These are phyloP conservation scores for Cheirogaleus major DNA, from an alignment of 2,797 vertebrate species.

Conservation along the genomic window DNA sequence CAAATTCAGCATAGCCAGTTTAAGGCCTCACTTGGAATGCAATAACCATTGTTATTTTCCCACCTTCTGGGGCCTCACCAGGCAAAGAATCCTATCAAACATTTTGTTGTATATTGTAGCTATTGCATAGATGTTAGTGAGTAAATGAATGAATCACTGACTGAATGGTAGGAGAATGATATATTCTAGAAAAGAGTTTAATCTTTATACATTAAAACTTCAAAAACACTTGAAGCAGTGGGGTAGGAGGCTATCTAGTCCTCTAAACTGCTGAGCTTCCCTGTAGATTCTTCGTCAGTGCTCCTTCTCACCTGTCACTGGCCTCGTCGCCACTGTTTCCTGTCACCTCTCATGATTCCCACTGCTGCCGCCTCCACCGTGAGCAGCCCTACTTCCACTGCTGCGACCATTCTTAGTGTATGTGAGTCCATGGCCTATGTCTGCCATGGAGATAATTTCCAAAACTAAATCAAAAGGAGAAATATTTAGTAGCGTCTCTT, in stretches of 20 bases:
- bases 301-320: neutral
- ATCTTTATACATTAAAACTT: neutral
- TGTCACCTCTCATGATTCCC: neutral
- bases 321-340: neutral
- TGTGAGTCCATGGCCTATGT: neutral
- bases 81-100: neutral
- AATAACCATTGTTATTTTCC: neutral
- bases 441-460: neutral
- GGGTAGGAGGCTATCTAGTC: neutral
- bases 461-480: neutral
- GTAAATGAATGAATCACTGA: neutral
- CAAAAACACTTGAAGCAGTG: neutral
- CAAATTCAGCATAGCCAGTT: neutral
- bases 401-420: neutral
- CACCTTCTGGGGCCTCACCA: neutral
- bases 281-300: neutral
- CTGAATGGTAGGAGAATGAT: neutral
- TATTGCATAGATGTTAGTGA: neutral
- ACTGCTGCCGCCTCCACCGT: neutral
- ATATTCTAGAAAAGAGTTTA: neutral
- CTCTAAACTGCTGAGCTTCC: neutral
- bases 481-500: neutral
- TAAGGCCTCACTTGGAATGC: neutral
- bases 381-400: neutral
- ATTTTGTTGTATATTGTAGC: neutral